These are phyloP conservation scores for Chloroclystis v-ata DNA, from an alignment of 2,888 invertebrate species.

Conservation along the genomic window DNA sequence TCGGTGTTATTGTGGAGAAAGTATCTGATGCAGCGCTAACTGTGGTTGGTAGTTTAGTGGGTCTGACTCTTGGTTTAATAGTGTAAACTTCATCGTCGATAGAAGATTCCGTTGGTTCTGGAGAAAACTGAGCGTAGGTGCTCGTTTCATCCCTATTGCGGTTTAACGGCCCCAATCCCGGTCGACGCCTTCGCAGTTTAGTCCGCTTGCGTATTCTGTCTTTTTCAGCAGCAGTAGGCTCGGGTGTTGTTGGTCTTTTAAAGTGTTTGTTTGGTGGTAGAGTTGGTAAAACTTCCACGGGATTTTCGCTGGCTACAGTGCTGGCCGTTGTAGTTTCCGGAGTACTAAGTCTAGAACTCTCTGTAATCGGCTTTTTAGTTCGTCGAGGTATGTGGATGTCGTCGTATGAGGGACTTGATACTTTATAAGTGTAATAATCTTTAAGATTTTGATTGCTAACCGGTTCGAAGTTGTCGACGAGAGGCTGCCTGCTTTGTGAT, in stretches of 20 bases:
- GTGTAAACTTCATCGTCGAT: constrained; percentile 59
- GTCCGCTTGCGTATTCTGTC: constrained; percentile 65
- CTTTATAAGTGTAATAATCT: constrained; percentile 66
- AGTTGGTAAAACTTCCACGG: constrained; percentile 61
- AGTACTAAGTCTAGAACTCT: constrained; percentile 38
- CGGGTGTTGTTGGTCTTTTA: constrained; percentile 53
- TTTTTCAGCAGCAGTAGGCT: constrained; percentile 43
- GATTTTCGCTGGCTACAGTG: constrained; percentile 41
- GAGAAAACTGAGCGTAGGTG: constrained; percentile 31
- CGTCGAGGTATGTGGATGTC: constrained; percentile 54
- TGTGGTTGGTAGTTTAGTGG: constrained; percentile 58
- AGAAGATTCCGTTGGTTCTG: constrained; percentile 45
- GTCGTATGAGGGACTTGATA: constrained; percentile 61
- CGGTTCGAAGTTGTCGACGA: constrained; percentile 69
- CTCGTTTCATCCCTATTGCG: constrained; percentile 52
- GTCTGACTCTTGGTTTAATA: constrained; percentile 58
- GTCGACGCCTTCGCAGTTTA: constrained; percentile 69
- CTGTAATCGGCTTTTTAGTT: constrained; percentile 60
- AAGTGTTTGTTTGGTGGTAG: constrained; percentile 69
- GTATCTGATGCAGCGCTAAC: constrained; percentile 65
- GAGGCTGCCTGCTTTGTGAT: constrained; percentile 68
- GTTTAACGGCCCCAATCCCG: constrained; percentile 49
- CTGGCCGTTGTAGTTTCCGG: constrained; percentile 48
- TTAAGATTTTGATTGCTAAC: constrained; percentile 66
- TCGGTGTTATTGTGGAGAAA: constrained; percentile 67